These are phyloP conservation scores for Dryocosmus kuriphilus DNA, from an alignment of 2,888 invertebrate species.

Conservation along the genomic window DNA sequence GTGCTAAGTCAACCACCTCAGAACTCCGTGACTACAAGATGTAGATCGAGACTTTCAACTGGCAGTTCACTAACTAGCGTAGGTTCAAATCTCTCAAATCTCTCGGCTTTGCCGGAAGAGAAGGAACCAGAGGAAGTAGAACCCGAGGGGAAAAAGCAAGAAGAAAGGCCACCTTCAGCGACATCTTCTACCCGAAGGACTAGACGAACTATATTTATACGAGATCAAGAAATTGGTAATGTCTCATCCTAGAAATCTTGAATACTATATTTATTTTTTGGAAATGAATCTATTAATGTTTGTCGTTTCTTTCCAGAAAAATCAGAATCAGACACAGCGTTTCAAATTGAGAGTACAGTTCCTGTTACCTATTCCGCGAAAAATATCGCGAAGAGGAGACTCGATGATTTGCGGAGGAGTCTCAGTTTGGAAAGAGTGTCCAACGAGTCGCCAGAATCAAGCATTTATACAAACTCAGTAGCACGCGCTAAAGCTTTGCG, in stretches of 20 bases:
- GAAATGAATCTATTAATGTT: neutral
- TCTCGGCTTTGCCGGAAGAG: constrained; percentile 3
- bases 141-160: neutral
- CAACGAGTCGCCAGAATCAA: constrained; percentile 24
- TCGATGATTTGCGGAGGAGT: constrained; percentile 23
- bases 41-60: constrained; percentile 23
- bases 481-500: constrained; percentile 29
- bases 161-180: neutral
- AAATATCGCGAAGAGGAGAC: constrained; percentile 27
- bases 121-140: neutral
- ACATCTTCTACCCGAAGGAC: neutral
- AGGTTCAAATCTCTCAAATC: constrained; percentile 9
- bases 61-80: neutral
- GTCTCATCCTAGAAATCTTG: neutral
- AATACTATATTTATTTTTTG: neutral
- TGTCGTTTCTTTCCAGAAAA: neutral
- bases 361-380: neutral
- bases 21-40: neutral
- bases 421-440: constrained; percentile 8
- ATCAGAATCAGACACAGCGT: neutral
- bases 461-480: constrained; percentile 15
- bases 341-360: neutral
- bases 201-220: neutral
- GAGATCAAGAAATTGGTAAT: neutral
- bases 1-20: neutral